phyloP scores from a whole-genome alignment of 1,140 invertebrate species.

The Dufourea novaeangliae region DNA sequence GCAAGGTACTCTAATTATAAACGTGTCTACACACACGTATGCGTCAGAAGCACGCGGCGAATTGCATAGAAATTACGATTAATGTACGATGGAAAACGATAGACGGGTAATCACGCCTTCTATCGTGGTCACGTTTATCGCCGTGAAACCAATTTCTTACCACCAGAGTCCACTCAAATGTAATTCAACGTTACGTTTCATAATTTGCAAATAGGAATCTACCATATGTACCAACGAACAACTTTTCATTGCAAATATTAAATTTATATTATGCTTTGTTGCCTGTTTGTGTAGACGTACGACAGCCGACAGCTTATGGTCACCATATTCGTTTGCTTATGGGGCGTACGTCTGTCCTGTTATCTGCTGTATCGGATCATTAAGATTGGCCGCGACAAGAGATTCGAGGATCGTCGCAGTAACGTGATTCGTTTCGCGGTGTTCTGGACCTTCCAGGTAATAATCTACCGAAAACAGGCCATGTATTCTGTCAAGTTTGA shows the following conservation, averaged over 20 bases:
- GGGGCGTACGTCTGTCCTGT: conserved; percentile 91
- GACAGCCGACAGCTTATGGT: conserved; percentile 93
- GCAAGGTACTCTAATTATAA: conserved; percentile 82
- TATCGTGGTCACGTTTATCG: conserved; percentile 12
- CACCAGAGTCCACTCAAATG: too few relatives aligned
- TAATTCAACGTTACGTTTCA: too few relatives aligned
- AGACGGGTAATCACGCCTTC: not conserved
- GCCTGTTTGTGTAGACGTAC: conserved; percentile 84
- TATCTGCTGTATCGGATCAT: conserved; percentile 94
- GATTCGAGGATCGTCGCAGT: conserved; percentile 93
- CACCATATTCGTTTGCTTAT: conserved; percentile 91
- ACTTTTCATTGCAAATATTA: too few relatives aligned
- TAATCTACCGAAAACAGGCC: not conserved
- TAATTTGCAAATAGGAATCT: too few relatives aligned
- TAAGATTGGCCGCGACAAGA: conserved; percentile 93
- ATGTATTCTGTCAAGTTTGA: too few relatives aligned
- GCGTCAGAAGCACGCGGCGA: not conserved
- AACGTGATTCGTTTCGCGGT: conserved; percentile 93
- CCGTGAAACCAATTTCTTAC: too few relatives aligned
- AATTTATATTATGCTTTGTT: too few relatives aligned
- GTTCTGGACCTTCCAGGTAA: conserved; percentile 95
- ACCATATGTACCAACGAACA: too few relatives aligned
- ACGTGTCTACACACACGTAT: not conserved
- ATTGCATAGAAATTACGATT: not conserved
- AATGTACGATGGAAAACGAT: not conserved